phyloP scores from a whole-genome alignment of 1,140 invertebrate genomes.

The Scaptodrosophila lebanonensis region DNA sequence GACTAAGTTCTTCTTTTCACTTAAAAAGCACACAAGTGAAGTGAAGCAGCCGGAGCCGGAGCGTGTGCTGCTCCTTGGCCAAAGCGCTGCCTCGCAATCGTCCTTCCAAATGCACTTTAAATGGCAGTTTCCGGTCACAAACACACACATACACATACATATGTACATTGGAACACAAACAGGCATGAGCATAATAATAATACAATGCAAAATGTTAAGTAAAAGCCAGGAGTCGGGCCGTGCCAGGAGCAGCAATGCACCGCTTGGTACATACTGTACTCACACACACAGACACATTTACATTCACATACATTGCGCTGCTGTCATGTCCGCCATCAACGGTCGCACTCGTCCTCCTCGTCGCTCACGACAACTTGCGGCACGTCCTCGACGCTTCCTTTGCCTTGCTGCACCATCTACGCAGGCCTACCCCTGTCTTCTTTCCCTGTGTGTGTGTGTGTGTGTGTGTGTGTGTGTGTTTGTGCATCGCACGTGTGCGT shows the following conservation, averaged over 20 bases:
- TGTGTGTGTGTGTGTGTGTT: constrained; percentile 11
- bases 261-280: constrained; percentile 76
- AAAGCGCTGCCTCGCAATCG: constrained; percentile 23
- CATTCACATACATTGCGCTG: constrained; percentile 2
- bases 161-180: constrained; percentile 12
- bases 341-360: constrained; percentile 27
- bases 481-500: constrained; percentile 5
- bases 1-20: constrained; percentile 54
- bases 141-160: constrained; percentile 23
- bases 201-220: constrained; percentile 60
- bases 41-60: constrained; percentile 40
- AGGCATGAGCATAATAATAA: constrained; percentile 42
- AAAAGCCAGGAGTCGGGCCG: constrained; percentile 64
- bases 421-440: constrained; percentile 60
- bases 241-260: constrained; percentile 67
- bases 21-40: constrained; percentile 56
- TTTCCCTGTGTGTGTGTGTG: constrained; percentile 27
- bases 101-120: constrained; percentile 74
- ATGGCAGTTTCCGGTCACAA: constrained; percentile 76
- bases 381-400: background rate
- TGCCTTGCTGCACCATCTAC: constrained; percentile 19
- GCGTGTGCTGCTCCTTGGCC: constrained; percentile 18
- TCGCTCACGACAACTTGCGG: constrained; percentile 17
- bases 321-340: constrained; percentile 58
- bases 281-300: constrained; percentile 28